Evolutionary conservation across 2,888 invertebrate species (phyloP), one percentile per base, ranked within the genome.

Genomic region (Eurytoma californica): DNA sequence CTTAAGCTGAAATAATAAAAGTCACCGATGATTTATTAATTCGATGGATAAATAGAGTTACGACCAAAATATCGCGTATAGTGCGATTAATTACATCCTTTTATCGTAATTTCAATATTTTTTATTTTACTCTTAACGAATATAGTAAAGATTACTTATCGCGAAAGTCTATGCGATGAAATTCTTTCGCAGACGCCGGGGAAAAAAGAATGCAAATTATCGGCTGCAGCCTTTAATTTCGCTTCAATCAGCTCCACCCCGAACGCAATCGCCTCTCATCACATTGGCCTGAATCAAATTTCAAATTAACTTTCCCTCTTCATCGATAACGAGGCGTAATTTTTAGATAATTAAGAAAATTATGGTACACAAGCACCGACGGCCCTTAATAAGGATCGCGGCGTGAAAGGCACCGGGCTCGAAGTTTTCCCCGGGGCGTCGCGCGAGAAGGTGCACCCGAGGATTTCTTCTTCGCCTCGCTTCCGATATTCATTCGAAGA

Each of bases 281-380:
- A 65, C 16, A 47, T 47, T 73, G 39, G 47, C 14, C 16, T 18
- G 39, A 77, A 77, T 76, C 70, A 39, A 58, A 66, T 72, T 60
- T 53, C 51, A 68, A 53, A n/a, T 53, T n/a, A 39, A n/a, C 53
- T 61, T 68, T 28, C n/a, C 39, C 51, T 30, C 13, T 30, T 24
- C 51, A 5, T 16, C 55, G n/a, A 67, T 69, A 73, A 78, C 65
- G 57, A 65, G 65, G n/a, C 49, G 28, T 57, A 73, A 78, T 73
- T 73, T 73, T 61, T 49, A 18, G 58, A 72, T 63, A 28, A 63
- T 78, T 78, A 78, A 69, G 73, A 78, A 78, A 78, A 73, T 78
- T 73, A 57, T 30, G 73, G 63, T 78, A 68, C 47, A 72, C 74
- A 69, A 51, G 55, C 18, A 30, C 28, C 28, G 53, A n/a, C n/a